Percentiles rank a stretch among this genome's conserved stretches.
Evolutionary conservation across 2,888 invertebrate genomes (phyloP).

Genomic region (Sussaba pulchella): DNA sequence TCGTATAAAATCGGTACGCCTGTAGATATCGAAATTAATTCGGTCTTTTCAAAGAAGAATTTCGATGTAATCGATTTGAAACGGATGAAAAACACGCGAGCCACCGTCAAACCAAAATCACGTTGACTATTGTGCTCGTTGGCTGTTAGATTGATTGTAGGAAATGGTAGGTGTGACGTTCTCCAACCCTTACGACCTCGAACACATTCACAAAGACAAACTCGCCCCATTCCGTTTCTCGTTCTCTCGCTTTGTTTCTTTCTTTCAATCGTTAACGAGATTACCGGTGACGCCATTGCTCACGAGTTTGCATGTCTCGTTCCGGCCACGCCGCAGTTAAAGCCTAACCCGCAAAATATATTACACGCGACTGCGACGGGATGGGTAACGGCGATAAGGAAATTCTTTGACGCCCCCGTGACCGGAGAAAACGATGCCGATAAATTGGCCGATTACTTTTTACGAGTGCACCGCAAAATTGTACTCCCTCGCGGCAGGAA

Average conservation of each 20-base stretch:
- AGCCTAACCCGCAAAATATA: constrained; percentile 16
- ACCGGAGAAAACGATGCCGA: constrained; percentile 2
- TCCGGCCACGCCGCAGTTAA: constrained; percentile 29
- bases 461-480: not conserved
- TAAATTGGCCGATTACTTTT: constrained; percentile 11
- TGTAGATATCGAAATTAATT: constrained; percentile 17
- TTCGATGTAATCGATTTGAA: constrained; percentile 4
- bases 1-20: not conserved
- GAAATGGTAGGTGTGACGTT: constrained; percentile 20
- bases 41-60: not conserved
- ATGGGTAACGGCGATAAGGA: constrained; percentile 34
- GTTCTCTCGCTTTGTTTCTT: not conserved
- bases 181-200: not conserved
- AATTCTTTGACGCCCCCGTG: constrained; percentile 21
- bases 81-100: constrained; percentile 25
- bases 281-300: constrained; percentile 27
- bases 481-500: not conserved
- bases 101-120: not conserved
- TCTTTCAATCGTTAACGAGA: constrained; percentile 40
- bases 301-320: not conserved
- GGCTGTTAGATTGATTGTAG: constrained; percentile 40
- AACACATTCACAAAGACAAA: not conserved
- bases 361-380: constrained; percentile 22
- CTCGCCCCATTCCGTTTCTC: constrained; percentile 2
- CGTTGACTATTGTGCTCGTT: constrained; percentile 8